phyloP scores from a whole-genome alignment of 2,113 vertebrate species.

The Agelaius tricolor region DNA sequence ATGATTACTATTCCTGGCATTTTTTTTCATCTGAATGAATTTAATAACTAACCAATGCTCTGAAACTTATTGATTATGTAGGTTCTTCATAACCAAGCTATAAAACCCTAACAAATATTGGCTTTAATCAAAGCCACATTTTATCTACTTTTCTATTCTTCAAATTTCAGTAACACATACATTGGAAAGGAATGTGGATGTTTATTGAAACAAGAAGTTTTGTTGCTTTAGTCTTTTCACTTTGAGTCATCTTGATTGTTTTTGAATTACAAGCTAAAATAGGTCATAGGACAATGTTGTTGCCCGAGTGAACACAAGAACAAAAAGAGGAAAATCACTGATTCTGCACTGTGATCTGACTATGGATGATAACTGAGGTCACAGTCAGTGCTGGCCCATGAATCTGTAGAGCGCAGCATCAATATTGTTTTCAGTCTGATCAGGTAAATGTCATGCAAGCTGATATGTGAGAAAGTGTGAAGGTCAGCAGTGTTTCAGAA shows the following conservation, averaged over 20 bases:
- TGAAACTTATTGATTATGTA: slow-evolving; percentile 4
- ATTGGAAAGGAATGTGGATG: neutral
- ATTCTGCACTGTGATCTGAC: neutral
- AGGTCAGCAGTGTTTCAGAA: neutral
- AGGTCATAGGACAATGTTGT: neutral
- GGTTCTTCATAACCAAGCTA: slow-evolving; percentile 23
- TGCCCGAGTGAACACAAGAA: neutral
- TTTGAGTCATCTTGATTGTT: neutral
- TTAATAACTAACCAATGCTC: neutral
- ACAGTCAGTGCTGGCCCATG: neutral
- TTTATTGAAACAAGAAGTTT: slow-evolving; percentile 52
- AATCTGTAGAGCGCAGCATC: neutral
- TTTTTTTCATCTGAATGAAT: neutral
- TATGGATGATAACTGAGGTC: neutral
- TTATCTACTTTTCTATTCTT: slow-evolving; percentile 29
- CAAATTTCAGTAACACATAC: neutral
- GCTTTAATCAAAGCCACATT: slow-evolving; percentile 39
- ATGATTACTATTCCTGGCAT: neutral
- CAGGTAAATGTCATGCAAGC: neutral
- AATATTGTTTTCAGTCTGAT: neutral
- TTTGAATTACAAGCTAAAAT: neutral
- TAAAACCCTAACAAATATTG: neutral
- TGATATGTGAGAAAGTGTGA: neutral
- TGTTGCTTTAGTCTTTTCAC: neutral
- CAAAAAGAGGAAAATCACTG: neutral